phyloP scores from a whole-genome alignment of 2,888 invertebrate species.

The Zelleria hepariella region DNA sequence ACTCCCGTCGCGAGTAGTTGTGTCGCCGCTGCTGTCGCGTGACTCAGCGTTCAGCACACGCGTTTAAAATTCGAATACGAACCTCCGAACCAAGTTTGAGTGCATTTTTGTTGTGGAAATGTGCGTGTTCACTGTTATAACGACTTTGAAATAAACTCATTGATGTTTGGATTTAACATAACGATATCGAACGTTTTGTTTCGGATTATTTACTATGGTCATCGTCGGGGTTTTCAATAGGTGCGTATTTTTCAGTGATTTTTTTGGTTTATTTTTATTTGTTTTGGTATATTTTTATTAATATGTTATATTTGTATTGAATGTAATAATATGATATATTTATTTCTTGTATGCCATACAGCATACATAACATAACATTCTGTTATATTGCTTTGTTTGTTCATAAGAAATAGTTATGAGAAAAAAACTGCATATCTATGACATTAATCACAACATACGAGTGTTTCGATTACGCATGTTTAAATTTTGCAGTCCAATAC shows the following conservation, averaged over 20 bases:
- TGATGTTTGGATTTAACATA: slow-evolving; percentile 19
- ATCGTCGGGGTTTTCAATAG: slow-evolving; percentile 69
- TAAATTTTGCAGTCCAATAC: neutral
- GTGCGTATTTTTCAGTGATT: slow-evolving; percentile 29
- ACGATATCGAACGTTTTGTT: slow-evolving; percentile 18
- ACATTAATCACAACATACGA: neutral
- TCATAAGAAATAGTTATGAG: no score
- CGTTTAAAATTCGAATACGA: slow-evolving; percentile 25
- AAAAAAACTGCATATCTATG: neutral
- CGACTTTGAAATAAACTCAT: slow-evolving; percentile 37
- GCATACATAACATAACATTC: no score
- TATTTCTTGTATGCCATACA: no score
- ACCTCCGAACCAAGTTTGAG: slow-evolving; percentile 20
- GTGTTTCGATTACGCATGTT: neutral
- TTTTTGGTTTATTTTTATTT: slow-evolving; percentile 5
- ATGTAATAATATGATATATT: no score
- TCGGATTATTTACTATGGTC: slow-evolving; percentile 66
- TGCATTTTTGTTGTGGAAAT: slow-evolving; percentile 50
- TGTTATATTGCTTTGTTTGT: no score
- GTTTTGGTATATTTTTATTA: slow-evolving; percentile 9
- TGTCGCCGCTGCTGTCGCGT: slow-evolving; percentile 38
- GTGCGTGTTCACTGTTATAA: slow-evolving; percentile 35
- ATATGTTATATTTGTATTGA: neutral
- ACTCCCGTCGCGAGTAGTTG: slow-evolving; percentile 23
- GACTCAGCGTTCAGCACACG: slow-evolving; percentile 21